Evolutionary conservation across 2,888 invertebrate species (phyloP), one percentile per base, ranked within the genome.

Genomic region (Troilus luridus): DNA sequence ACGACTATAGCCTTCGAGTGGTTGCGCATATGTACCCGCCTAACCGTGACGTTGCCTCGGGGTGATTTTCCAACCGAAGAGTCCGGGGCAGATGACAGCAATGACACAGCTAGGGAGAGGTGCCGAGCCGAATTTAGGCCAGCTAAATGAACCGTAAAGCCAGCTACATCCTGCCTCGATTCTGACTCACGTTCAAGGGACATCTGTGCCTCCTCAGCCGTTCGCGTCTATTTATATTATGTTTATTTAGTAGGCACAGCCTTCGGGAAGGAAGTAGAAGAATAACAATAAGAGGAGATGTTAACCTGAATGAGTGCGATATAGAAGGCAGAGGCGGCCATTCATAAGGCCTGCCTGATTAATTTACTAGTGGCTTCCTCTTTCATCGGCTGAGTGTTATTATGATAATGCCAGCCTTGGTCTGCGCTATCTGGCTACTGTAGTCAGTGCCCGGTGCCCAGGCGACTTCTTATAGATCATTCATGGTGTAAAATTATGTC

Each of bases 101-200:
- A 41, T 41, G 41, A 41, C 5, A 41, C 41, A 7, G 62, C 12
- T 6, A 41, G 27, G 41, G 72, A 19, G 27, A 77, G 72, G 85
- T 54, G 85, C 85, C 85, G 56, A 58, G 85, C 85, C 85, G 85
- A 85, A 85, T 85, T 85, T 58, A 85, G 85, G 56, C 56, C 85
- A 58, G 56, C 85, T 85, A 56, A 85, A 85, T 85, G 85, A 85
- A 85, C 56, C 85, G 85, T 85, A 85, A 77, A 77, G 72, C 72
- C 72, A 77, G 19, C 72, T 85, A 85, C 56, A 85, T 85, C 85
- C 85, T 85, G 85, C 85, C 72, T 77, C 27, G 41, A 17, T 17
- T 41, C 27, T 77, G 72, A 77, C 72, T 77, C 72, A 77, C 72
- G 27, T 77, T 41, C 27, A 41, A 0, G 41, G 17, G 27, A 41